These are phyloP conservation scores for Oreonectes daqikongensis DNA, from an alignment of 2,797 vertebrate genomes.

Conservation along the genomic window DNA sequence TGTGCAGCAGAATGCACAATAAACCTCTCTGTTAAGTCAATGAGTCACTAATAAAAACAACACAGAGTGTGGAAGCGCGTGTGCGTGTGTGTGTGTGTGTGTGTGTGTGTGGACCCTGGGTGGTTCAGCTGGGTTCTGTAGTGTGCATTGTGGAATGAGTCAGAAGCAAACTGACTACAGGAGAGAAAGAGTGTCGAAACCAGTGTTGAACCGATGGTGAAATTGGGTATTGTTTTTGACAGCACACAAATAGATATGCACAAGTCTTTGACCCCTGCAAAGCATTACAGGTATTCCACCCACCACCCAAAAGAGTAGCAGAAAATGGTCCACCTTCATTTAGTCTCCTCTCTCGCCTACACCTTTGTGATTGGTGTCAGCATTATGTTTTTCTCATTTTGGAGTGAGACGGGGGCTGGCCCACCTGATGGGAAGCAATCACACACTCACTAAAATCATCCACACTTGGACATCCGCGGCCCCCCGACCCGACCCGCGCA, in stretches of 20 bases:
- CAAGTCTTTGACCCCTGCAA: neutral
- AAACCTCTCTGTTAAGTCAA: constrained; percentile 22
- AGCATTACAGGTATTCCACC: constrained; percentile 14
- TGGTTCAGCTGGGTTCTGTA: neutral
- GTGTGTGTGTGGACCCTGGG: neutral
- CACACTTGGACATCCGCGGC: constrained; percentile 48
- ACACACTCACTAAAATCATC: constrained; percentile 57
- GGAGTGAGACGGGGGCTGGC: constrained; percentile 29
- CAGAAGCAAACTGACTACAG: neutral
- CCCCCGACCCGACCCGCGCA: neutral
- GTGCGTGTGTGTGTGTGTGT: no score
- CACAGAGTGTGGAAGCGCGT: neutral
- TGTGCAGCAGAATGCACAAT: constrained; percentile 12
- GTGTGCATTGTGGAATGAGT: neutral
- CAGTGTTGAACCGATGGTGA: neutral
- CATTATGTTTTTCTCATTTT: constrained; percentile 45
- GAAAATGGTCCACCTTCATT: neutral
- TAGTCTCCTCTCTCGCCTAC: neutral
- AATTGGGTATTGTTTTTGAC: constrained; percentile 7
- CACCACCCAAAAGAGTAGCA: neutral
- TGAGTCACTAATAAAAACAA: constrained; percentile 28
- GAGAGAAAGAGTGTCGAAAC: neutral
- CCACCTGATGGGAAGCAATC: constrained; percentile 52
- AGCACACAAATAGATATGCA: constrained; percentile 19
- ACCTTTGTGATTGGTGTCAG: constrained; percentile 26